Base-by-base conservation (phyloP, 1,140 invertebrate genomes). In the Tribolium castaneum region DNA sequence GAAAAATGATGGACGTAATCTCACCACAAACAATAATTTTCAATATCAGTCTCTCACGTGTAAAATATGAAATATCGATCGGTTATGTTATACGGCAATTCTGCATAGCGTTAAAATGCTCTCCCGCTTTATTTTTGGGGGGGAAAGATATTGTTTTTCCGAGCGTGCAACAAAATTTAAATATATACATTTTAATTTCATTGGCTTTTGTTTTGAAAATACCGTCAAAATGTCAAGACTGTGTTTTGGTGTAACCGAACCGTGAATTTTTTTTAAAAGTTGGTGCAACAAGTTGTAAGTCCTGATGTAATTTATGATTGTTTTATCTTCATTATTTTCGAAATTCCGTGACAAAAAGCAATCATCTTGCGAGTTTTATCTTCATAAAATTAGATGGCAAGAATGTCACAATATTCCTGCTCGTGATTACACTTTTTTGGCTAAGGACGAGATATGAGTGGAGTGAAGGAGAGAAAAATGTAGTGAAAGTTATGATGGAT, bases 71-170 rank as follows among this genome's bases (percentile, higher is more conserved):
- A 45, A 45, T 3, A 45, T 45, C 39, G 39, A 45, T 45, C 39
- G 39, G 1, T 10, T 9, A 45, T 45, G 39, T 45, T 45, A n/a
- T 9, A 25, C 5, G 5, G 19, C n/a, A 59, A 59, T 30, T 59
- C 19, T 59, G 54, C 54, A 59, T 54, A 54, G 13, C 19, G 14
- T 30, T 59, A 59, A 59, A 22, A 45, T 59, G 54, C 9, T 59
- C 19, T 22, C 54, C 54, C 6, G 19, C 9, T 45, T 6, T 45
- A n/a, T 45, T 45, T 45, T 45, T 45, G 5, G 39, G n/a, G 35
- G 39, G 34, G 3, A 9, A 45, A 6, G 39, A 45, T 45, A 45
- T 45, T 45, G 39, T 45, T 9, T 45, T 45, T 45, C n/a, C 0
- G n/a, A n/a, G 39, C 39, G n/a, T 45, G 9, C 39, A 45, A 45